phyloP scores from a whole-genome alignment of 2,888 invertebrate species.

The Zonitis immaculata region DNA sequence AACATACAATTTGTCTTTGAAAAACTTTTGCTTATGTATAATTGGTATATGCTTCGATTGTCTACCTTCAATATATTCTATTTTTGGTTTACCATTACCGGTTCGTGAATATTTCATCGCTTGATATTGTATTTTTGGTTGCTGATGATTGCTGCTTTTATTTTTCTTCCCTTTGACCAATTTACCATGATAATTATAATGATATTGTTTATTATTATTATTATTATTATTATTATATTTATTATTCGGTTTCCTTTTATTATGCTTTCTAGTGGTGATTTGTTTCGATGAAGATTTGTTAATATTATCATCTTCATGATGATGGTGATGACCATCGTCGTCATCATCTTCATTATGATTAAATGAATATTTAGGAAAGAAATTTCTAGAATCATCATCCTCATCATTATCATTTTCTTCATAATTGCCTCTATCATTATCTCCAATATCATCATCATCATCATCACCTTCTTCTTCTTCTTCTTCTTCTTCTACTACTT shows the following conservation, averaged over 20 bases:
- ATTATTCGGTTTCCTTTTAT: conserved; percentile 5
- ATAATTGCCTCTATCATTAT: conserved; percentile 6
- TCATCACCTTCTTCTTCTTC: conserved; percentile 19
- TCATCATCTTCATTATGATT: conserved; percentile 24
- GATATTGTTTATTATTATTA: too few species aligned
- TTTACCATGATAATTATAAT: too few species aligned
- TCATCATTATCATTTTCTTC: conserved; percentile 23
- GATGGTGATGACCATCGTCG: conserved; percentile 5
- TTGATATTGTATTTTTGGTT: conserved; percentile 19
- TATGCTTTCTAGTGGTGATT: conserved; percentile 19
- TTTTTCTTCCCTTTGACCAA: conserved; percentile 19
- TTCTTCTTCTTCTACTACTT: too few species aligned
- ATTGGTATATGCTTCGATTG: conserved; percentile 34
- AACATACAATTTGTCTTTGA: conserved; percentile 36
- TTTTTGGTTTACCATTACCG: conserved; percentile 14
- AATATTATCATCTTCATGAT: conserved; percentile 23
- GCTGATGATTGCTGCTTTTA: conserved; percentile 24
- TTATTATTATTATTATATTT: neutral
- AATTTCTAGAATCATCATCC: conserved; percentile 13
- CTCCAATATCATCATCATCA: conserved; percentile 16
- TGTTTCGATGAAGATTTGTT: conserved; percentile 24
- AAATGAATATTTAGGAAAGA: conserved; percentile 20
- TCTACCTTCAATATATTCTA: conserved; percentile 29
- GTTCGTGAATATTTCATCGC: conserved; percentile 17
- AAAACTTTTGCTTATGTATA: conserved; percentile 34